Evolutionary conservation across 2,797 vertebrate species (phyloP), one percentile per base, ranked within the genome.

Genomic region (Epinephelus awoara): DNA sequence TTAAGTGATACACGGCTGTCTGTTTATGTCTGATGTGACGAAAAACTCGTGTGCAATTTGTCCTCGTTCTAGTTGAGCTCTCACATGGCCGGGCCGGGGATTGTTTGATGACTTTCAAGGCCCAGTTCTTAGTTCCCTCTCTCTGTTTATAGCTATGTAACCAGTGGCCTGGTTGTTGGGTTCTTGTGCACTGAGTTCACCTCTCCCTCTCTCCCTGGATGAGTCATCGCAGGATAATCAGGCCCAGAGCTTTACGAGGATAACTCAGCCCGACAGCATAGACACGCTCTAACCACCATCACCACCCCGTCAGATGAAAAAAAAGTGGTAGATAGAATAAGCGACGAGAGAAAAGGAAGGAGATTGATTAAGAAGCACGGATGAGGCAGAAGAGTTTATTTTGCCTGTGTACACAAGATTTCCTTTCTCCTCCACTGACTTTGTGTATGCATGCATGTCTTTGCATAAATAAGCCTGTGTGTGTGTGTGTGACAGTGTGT

Each of bases 171-270:
- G 92, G 92, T 94, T 93, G 90, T 91, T 93, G 92, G 83, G 93
- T 94, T 94, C 92, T 90, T 80, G 87, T 94, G 92, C 85, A 94
- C 93, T 86, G 89, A 91, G 79, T 93, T 93, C 91, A 93, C 90
- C 92, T 91, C 89, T 80, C 83, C 76, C 74, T 63, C 68, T 64
- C 79, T 68, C 61, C 47, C 79, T 71, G 72, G 80, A 86, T 94
- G 93, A 94, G 90, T 94, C 94, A 94, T 87, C 47, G 63, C 86
- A 84, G 91, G 91, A 92, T 93, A 93, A 93, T 94, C 92, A 92
- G 89, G 87, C 89, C 90, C 92, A 92, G 90, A 93, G 93, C 89
- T 92, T 91, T 93, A 90, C 84, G 42, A 90, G 91, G 93, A 92
- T 91, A 93, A 93, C 91, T 91, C 83, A 80, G 86, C 68, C 62